A percentile compares a stretch with the other conserved stretches of the same genome.
These are phyloP conservation scores for Vidua chalybeata DNA, from an alignment of 2,113 vertebrate species.

Conservation along the genomic window DNA sequence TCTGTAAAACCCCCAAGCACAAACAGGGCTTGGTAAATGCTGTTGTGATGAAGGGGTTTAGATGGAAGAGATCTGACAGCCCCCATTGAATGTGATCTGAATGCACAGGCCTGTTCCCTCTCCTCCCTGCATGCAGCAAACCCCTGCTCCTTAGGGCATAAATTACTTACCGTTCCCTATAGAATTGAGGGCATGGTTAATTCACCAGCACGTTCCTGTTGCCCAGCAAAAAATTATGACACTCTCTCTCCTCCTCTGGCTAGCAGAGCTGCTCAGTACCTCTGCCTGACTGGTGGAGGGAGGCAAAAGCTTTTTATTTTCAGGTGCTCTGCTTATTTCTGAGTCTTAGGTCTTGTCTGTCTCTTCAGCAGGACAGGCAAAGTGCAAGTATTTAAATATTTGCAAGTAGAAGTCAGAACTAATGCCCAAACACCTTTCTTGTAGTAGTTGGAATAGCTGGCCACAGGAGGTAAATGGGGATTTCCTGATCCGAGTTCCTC, in stretches of 20 bases:
- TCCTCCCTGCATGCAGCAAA: not conserved
- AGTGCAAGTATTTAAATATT: not conserved
- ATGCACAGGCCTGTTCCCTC: not conserved
- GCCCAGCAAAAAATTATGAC: not conserved
- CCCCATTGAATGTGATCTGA: slow-evolving; percentile 24
- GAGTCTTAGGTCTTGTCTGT: not conserved
- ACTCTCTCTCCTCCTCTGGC: not conserved
- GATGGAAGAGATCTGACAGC: slow-evolving; percentile 16
- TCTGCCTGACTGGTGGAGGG: not conserved
- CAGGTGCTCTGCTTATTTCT: not conserved
- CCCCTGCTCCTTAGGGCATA: slow-evolving; percentile 20
- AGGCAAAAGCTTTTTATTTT: not conserved
- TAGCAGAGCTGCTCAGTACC: not conserved
- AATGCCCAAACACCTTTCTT: not conserved
- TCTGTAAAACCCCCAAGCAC: not conserved
- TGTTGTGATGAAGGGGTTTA: not conserved
- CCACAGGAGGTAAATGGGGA: not conserved
- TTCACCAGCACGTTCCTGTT: not conserved
- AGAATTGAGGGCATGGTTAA: slow-evolving; percentile 27
- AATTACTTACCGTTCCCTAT: not conserved
- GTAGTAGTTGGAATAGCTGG: not conserved
- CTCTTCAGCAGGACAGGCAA: not conserved
- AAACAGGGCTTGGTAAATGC: not conserved
- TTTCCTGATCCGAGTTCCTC: slow-evolving; percentile 24
- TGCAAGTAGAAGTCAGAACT: not conserved